Base-by-base conservation (phyloP, 2,888 invertebrate genomes). In the Mimachlamys varia region DNA sequence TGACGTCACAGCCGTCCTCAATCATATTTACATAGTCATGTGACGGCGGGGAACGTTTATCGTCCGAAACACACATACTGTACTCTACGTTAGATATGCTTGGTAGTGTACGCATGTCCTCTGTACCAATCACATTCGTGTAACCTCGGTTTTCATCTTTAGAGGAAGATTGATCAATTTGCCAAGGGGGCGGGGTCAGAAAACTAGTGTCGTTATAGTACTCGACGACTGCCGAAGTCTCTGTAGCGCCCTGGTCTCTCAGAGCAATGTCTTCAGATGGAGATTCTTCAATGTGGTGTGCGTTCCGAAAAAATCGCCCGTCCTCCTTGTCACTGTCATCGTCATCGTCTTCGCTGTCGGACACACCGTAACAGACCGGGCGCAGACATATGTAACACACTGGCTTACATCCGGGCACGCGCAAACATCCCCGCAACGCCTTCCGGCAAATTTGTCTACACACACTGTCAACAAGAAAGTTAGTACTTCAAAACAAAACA, bases 341-440 rank as follows among this genome's bases (percentile, higher is more conserved):
- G 49, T 89, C 89, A 55, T 92, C 91, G 33, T 92, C 92, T 53
- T 92, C 92, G 38, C 91, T 91, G 37, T 91, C 91, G 44, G 62
- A 88, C 15, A 88, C 76, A 38, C 76, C 88, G 88, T 91, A 90
- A 55, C 89, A 91, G 15, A 90, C 90, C 50, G 88, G 89, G 22
- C 90, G 90, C 50, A 92, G 38, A 55, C 92, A 92, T 33, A 89
- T 92, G 38, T 89, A 92, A 38, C 92, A 92, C 22, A 92, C 50
- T n/a, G 90, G 89, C 88, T 92, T 92, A 91, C 92, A 92, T 44
- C 92, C 92, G 58, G 92, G 92, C 27, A 92, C 89, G 15, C 88
- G 49, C 0, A 92, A 87, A 87, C 90, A 89, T 62, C 92, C 91
- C 12, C 91, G 88, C 50, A 92, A 91, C 58, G 89, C 90, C 55